Evolutionary conservation across 2,113 vertebrate genomes (phyloP).

Genomic region (Perca flavescens): DNA sequence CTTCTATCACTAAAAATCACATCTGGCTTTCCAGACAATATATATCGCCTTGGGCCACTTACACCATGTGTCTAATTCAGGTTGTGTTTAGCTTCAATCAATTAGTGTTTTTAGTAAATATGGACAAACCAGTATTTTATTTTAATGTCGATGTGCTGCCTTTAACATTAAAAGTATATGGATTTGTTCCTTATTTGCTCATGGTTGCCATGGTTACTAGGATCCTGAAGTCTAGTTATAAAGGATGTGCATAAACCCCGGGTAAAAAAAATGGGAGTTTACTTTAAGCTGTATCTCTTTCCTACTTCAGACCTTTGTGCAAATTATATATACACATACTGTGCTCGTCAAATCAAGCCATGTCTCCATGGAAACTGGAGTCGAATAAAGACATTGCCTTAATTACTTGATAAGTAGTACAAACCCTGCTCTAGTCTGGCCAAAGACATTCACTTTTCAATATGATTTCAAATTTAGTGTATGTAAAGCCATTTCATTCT

Average conservation of each 20-base stretch:
- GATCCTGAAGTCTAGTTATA: conserved; percentile 14
- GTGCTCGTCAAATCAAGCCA: conserved; percentile 72
- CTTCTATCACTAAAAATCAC: conserved; percentile 39
- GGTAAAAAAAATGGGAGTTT: conserved; percentile 34
- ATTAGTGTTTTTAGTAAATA: conserved; percentile 16
- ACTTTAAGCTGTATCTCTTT: conserved; percentile 49
- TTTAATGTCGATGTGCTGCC: not conserved
- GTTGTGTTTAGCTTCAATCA: conserved; percentile 27
- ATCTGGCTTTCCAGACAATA: conserved; percentile 29
- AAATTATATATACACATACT: conserved; percentile 20
- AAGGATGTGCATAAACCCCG: conserved; percentile 27
- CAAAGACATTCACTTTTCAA: conserved; percentile 66
- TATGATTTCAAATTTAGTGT: conserved; percentile 55
- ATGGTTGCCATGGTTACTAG: conserved; percentile 53
- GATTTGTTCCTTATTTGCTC: conserved; percentile 26
- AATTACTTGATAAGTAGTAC: conserved; percentile 77
- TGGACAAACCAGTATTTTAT: conserved; percentile 15
- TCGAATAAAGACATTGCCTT: conserved; percentile 75
- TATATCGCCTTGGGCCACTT: conserved; percentile 7
- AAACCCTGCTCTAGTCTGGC: conserved; percentile 63
- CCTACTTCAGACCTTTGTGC: conserved; percentile 20
- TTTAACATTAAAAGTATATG: not conserved
- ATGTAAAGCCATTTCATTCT: conserved; percentile 57
- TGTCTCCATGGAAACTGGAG: conserved; percentile 77
- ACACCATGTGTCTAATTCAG: not conserved